Conservation (phyloP, 2,888 invertebrate species). For the Synanthedon andrenaeformis region DNA sequence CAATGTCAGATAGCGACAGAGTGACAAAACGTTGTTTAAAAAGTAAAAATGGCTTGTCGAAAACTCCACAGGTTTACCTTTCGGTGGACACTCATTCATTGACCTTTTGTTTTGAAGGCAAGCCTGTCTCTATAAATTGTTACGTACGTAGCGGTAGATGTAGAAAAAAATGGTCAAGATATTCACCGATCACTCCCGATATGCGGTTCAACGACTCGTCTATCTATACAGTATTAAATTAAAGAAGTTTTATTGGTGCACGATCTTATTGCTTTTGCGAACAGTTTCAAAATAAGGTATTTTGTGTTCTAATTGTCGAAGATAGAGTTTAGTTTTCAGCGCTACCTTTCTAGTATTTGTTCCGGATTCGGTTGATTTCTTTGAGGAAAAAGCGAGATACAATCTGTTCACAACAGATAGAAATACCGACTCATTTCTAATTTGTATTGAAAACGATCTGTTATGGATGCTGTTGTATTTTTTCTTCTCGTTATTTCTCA, state of each 20-base stretch:
- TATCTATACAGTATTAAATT: slow-evolving; percentile 33
- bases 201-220: slow-evolving; percentile 30
- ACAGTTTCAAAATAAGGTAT: slow-evolving; percentile 14
- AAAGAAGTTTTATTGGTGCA: slow-evolving; percentile 40
- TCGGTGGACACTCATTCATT: slow-evolving; percentile 2
- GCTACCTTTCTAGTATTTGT: slow-evolving; percentile 14
- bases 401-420: slow-evolving; percentile 4
- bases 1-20: neutral
- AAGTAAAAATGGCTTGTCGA: neutral
- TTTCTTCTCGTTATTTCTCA: too few species aligned
- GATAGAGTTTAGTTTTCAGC: slow-evolving; percentile 23
- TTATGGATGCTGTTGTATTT: neutral
- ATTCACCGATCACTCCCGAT: slow-evolving; percentile 25
- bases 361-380: slow-evolving; percentile 50
- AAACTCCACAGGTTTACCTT: slow-evolving; percentile 4
- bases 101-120: slow-evolving; percentile 4
- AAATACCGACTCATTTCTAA: neutral
- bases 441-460: neutral
- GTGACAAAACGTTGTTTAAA: neutral
- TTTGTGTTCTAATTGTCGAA: slow-evolving; percentile 16
- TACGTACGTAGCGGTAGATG: slow-evolving; percentile 26
- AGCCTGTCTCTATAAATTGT: slow-evolving; percentile 6
- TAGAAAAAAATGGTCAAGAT: slow-evolving; percentile 29
- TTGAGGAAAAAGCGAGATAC: slow-evolving; percentile 36
- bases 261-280: slow-evolving; percentile 30